phyloP scores from a whole-genome alignment of 2,888 invertebrate species.

The Teleiodes luculella region DNA sequence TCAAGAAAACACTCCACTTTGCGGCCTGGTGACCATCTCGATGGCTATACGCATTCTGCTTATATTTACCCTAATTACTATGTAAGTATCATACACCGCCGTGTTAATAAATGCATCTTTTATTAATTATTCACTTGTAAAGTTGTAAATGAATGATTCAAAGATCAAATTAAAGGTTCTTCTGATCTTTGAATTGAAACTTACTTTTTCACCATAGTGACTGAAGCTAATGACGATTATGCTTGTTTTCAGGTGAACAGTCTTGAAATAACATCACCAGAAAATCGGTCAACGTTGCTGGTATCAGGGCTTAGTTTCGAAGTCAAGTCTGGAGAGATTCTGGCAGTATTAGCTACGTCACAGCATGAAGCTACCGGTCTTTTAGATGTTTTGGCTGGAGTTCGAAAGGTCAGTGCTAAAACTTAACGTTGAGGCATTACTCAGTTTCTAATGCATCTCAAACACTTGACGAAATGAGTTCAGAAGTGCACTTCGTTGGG shows the following conservation, averaged over 20 bases:
- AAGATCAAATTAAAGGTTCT: too few relatives aligned
- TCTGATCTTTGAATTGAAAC: too few relatives aligned
- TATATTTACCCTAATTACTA: constrained; percentile 82
- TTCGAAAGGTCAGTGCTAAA: constrained; percentile 62
- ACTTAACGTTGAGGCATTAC: not conserved
- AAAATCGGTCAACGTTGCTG: constrained; percentile 75
- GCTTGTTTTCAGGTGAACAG: constrained; percentile 73
- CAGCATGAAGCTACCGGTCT: constrained; percentile 91
- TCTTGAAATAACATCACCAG: constrained; percentile 80
- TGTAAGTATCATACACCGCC: constrained; percentile 52
- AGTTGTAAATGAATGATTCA: too few relatives aligned
- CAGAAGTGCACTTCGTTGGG: too few relatives aligned
- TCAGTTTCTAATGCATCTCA: too few relatives aligned
- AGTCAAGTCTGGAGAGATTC: constrained; percentile 92
- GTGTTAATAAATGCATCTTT: not conserved
- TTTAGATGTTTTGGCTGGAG: constrained; percentile 91
- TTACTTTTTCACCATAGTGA: too few relatives aligned
- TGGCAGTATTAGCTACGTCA: constrained; percentile 93
- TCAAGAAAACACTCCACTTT: constrained; percentile 78
- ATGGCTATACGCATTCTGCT: constrained; percentile 74
- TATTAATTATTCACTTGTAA: too few relatives aligned
- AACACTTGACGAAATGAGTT: too few relatives aligned
- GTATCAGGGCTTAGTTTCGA: constrained; percentile 91
- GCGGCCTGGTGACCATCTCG: constrained; percentile 76
- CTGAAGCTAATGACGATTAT: too few relatives aligned